Evolutionary conservation across 2,797 vertebrate genomes (phyloP).

Genomic region (Myotis myotis): DNA sequence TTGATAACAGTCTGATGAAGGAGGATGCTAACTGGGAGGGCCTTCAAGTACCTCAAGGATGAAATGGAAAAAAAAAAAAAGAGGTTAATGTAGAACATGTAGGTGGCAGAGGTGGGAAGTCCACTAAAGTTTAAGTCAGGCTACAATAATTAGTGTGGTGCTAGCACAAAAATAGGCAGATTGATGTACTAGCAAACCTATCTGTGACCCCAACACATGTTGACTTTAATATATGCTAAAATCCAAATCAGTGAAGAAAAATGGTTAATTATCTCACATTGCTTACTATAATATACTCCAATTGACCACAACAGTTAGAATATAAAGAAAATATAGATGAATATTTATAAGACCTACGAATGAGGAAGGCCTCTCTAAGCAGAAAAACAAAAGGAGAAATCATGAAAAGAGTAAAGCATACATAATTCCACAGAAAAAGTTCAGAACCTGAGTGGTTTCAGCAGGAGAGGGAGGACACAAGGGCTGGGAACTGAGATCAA

Average conservation of each 20-base stretch:
- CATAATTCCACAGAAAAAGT: neutral
- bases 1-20: neutral
- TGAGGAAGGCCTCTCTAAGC: neutral
- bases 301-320: neutral
- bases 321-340: neutral
- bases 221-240: neutral
- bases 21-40: neutral
- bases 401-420: neutral
- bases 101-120: neutral
- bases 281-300: neutral
- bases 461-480: neutral
- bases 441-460: neutral
- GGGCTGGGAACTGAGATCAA: neutral
- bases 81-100: neutral
- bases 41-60: neutral
- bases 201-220: neutral
- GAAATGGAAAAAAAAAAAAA: neutral
- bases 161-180: neutral
- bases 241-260: constrained; percentile 29
- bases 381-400: constrained; percentile 34
- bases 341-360: neutral
- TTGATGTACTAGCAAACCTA: neutral
- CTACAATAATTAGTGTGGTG: neutral
- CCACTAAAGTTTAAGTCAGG: neutral
- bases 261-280: neutral